Evolutionary conservation across 2,797 vertebrate species (phyloP).

Genomic region (Argya squamiceps): DNA sequence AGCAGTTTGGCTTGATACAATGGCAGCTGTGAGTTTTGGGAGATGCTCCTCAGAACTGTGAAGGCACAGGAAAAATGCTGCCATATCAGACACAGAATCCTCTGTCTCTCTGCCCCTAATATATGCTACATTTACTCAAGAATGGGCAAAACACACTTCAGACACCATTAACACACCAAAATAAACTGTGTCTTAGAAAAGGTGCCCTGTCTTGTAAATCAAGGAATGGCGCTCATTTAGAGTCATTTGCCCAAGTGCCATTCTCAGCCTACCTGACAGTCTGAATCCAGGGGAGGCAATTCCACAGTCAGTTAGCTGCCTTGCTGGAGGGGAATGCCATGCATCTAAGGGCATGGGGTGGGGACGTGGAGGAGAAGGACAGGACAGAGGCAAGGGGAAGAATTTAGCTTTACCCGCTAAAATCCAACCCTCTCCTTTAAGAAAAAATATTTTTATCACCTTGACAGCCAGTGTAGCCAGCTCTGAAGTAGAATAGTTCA

Average conservation of each 20-base stretch:
- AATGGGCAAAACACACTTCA: background rate
- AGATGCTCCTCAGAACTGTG: background rate
- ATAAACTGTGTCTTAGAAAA: background rate
- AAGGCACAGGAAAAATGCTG: background rate
- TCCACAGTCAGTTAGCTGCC: background rate
- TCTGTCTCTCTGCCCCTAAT: background rate
- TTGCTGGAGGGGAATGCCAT: background rate
- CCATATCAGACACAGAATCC: background rate
- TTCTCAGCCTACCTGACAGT: background rate
- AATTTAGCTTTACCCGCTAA: background rate
- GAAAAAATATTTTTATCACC: background rate
- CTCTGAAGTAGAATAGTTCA: slow-evolving; percentile 17
- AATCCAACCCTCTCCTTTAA: background rate
- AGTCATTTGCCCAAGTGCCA: background rate
- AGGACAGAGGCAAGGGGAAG: background rate
- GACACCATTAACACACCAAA: background rate
- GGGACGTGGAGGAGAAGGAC: background rate
- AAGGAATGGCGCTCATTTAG: background rate
- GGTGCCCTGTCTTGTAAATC: background rate
- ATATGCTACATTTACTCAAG: background rate
- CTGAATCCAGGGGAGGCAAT: background rate
- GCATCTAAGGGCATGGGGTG: background rate
- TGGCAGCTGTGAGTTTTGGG: background rate
- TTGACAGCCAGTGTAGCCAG: background rate
- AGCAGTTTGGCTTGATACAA: background rate